Conservation (phyloP, 1,140 invertebrate genomes). For the Drosophila pectinifera region DNA sequence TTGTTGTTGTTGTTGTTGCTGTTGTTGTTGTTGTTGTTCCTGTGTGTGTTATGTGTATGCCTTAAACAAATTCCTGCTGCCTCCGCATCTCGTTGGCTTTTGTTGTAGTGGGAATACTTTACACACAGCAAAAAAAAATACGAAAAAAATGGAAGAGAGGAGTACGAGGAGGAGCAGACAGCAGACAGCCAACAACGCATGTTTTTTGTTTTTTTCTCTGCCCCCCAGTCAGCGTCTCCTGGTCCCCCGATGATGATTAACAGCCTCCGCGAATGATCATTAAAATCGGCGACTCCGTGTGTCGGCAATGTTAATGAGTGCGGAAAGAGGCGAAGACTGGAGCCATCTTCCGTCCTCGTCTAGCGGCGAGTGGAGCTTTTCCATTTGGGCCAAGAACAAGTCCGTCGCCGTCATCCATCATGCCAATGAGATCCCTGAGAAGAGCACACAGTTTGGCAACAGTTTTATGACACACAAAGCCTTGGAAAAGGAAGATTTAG, state of each 20-base stretch:
- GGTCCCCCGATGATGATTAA: slow-evolving; percentile 6
- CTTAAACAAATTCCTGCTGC: slow-evolving; percentile 69
- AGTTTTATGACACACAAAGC: slow-evolving; percentile 7
- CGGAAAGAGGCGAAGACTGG: slow-evolving; percentile 8
- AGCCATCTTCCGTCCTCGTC: neutral
- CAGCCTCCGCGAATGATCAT: slow-evolving; percentile 21
- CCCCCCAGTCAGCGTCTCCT: slow-evolving; percentile 29
- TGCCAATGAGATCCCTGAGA: neutral
- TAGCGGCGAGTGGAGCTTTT: neutral
- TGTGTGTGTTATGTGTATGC: slow-evolving; percentile 51
- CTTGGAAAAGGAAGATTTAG: neutral
- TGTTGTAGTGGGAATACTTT: slow-evolving; percentile 27
- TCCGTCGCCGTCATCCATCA: slow-evolving; percentile 6
- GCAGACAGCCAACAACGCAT: slow-evolving; percentile 39
- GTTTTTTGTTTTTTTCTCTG: slow-evolving; percentile 32
- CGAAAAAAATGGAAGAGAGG: neutral
- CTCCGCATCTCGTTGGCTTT: slow-evolving; percentile 17
- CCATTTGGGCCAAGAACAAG: slow-evolving; percentile 11
- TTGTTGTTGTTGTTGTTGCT: slow-evolving; percentile 19
- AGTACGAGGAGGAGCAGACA: slow-evolving; percentile 2
- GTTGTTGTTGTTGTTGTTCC: slow-evolving; percentile 29
- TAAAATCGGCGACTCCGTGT: slow-evolving; percentile 1
- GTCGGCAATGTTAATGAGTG: slow-evolving; percentile 16
- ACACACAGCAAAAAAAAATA: slow-evolving; percentile 6
- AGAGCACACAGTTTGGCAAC: neutral